phyloP scores from a whole-genome alignment of 1,140 invertebrate genomes.

The Armadillidium nasatum region DNA sequence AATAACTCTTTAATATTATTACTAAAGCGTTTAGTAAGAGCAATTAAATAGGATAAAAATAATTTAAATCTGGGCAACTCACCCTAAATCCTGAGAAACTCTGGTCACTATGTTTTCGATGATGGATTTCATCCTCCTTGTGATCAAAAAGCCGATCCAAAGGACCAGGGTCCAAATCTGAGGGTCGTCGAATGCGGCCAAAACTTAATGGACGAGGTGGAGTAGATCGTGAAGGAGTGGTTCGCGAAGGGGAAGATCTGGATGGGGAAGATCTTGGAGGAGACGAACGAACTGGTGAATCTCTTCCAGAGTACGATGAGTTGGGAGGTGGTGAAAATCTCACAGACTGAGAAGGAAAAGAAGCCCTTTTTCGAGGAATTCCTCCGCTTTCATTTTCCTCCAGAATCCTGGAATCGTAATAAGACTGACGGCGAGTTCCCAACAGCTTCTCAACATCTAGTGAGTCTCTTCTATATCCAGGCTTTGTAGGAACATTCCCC shows the following conservation, averaged over 20 bases:
- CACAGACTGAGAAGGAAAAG: conserved; percentile 13
- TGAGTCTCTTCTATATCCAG: conserved; percentile 38
- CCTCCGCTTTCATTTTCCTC: conserved; percentile 26
- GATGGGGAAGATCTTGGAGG: conserved; percentile 29
- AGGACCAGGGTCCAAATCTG: conserved; percentile 22
- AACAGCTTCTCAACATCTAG: conserved; percentile 37
- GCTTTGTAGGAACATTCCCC: not conserved
- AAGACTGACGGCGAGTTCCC: conserved; percentile 32
- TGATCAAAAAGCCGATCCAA: conserved; percentile 22
- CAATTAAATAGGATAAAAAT: no score
- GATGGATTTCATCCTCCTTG: not conserved
- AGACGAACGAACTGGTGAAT: conserved; percentile 24
- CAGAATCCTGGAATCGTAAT: conserved; percentile 36
- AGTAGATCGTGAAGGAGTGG: conserved; percentile 13
- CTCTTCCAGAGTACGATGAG: conserved; percentile 8
- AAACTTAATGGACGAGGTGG: conserved; percentile 7
- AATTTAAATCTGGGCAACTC: not conserved
- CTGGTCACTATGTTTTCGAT: not conserved
- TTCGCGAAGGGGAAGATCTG: conserved; percentile 17
- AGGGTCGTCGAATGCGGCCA: not conserved
- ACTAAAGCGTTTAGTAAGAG: no score
- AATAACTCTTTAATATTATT: no score
- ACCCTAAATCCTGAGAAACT: not conserved
- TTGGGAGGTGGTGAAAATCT: conserved; percentile 28
- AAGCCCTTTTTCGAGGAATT: not conserved